Evolutionary conservation across 2,113 vertebrate genomes (phyloP).

Genomic region (Xerus inauris): DNA sequence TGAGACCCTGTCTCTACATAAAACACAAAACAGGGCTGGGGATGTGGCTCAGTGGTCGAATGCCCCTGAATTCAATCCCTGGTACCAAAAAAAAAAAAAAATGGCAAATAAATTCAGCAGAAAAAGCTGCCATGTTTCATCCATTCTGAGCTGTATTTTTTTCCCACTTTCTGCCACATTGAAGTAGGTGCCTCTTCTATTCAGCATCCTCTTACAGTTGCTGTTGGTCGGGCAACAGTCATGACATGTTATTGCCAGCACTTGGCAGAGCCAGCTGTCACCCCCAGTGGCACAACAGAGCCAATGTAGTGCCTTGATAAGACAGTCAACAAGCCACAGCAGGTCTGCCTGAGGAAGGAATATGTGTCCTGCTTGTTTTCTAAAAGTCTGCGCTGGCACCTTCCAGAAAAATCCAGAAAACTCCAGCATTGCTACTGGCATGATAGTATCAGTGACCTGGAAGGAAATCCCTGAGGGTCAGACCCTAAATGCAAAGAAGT

Average conservation of each 20-base stretch:
- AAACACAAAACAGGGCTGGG: no score
- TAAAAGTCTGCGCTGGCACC: slow-evolving; percentile 54
- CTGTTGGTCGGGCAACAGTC: not conserved
- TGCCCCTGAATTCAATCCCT: no score
- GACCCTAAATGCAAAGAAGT: not conserved
- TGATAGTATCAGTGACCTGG: not conserved
- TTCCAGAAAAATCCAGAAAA: slow-evolving; percentile 60
- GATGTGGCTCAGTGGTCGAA: no score
- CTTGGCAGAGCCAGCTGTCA: not conserved
- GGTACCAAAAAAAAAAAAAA: no score
- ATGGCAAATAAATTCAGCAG: not conserved
- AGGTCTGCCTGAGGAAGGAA: not conserved
- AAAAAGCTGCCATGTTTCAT: not conserved
- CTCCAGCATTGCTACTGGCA: not conserved
- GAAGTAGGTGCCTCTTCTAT: not conserved
- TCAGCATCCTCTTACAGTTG: not conserved
- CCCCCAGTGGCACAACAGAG: not conserved
- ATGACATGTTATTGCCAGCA: not conserved
- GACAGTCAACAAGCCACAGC: not conserved
- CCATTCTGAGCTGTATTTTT: not conserved
- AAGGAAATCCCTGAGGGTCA: not conserved
- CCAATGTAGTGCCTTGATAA: not conserved
- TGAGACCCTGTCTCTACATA: no score
- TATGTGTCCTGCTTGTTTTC: not conserved
- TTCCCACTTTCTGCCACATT: not conserved